Conservation (phyloP, 2,797 vertebrate species). For the Cyprinodon diabolis region DNA sequence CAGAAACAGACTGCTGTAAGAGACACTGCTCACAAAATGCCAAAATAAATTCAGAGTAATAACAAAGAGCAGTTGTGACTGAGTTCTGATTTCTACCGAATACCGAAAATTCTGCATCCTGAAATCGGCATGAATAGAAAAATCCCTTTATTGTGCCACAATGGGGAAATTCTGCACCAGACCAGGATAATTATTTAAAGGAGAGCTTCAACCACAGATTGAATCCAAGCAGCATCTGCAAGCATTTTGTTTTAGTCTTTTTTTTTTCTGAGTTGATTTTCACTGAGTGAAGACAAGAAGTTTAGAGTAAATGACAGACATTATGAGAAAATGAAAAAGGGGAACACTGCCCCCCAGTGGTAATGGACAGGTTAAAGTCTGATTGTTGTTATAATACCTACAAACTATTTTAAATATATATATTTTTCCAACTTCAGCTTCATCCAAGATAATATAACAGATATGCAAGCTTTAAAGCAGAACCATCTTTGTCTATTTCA, state of each 20-base stretch:
- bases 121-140: conserved; percentile 10
- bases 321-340: conserved; percentile 27
- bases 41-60: no score
- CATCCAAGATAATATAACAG: background rate
- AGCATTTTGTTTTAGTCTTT: conserved; percentile 17
- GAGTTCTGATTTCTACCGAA: no score
- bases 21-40: no score
- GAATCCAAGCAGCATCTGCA: conserved; percentile 14
- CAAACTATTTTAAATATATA: no score
- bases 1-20: no score
- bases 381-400: no score
- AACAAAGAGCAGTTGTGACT: no score
- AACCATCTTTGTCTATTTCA: background rate
- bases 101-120: background rate
- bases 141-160: no score
- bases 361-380: background rate
- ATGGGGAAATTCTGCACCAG: background rate
- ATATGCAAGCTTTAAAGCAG: background rate
- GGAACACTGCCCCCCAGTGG: conserved; percentile 71
- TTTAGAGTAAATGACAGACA: background rate
- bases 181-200: background rate
- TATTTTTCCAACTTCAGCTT: no score
- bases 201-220: conserved; percentile 6
- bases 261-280: conserved; percentile 5
- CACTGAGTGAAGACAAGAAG: conserved; percentile 8